These are phyloP conservation scores for Dysidea cf. avara DNA, from an alignment of 37 sponge, comb jelly and placozoan species.

Conservation along the genomic window DNA sequence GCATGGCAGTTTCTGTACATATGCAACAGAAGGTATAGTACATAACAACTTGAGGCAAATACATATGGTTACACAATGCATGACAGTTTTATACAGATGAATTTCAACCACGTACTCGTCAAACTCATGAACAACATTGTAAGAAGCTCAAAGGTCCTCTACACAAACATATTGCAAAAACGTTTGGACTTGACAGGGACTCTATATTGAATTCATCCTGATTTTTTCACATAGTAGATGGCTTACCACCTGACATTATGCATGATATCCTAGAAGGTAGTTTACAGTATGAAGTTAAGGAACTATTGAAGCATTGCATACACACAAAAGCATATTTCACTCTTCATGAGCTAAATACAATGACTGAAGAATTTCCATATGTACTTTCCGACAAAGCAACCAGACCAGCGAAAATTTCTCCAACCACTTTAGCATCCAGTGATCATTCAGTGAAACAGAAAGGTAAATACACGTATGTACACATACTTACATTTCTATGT, in stretches of 20 bases:
- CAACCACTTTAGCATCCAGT: slow-evolving; percentile 9
- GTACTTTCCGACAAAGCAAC: background rate
- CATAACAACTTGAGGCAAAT: too few relatives aligned
- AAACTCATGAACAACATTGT: slow-evolving; percentile 20
- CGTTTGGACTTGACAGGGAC: slow-evolving; percentile 23
- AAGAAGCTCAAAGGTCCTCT: slow-evolving; percentile 23
- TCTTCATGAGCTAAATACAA: background rate
- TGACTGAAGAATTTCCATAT: slow-evolving; percentile 15
- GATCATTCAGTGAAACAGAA: slow-evolving; percentile 32
- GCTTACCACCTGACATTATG: slow-evolving; percentile 36
- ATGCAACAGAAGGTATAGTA: too few relatives aligned
- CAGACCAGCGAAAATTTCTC: slow-evolving; percentile 22
- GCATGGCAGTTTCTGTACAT: too few relatives aligned
- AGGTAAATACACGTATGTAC: slow-evolving; percentile 21
- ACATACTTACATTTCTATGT: background rate
- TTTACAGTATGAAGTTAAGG: slow-evolving; percentile 19
- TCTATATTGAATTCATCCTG: slow-evolving; percentile 1
- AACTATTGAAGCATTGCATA: slow-evolving; percentile 17
- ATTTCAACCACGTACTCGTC: slow-evolving; percentile 5
- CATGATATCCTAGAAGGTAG: slow-evolving; percentile 50
- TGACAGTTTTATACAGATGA: slow-evolving; percentile 10
- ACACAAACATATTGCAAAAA: slow-evolving; percentile 23
- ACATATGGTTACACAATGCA: too few relatives aligned
- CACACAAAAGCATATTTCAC: background rate
- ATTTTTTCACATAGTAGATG: slow-evolving; percentile 29